These are phyloP conservation scores for Nineta flava DNA, from an alignment of 2,888 invertebrate genomes.

Conservation along the genomic window DNA sequence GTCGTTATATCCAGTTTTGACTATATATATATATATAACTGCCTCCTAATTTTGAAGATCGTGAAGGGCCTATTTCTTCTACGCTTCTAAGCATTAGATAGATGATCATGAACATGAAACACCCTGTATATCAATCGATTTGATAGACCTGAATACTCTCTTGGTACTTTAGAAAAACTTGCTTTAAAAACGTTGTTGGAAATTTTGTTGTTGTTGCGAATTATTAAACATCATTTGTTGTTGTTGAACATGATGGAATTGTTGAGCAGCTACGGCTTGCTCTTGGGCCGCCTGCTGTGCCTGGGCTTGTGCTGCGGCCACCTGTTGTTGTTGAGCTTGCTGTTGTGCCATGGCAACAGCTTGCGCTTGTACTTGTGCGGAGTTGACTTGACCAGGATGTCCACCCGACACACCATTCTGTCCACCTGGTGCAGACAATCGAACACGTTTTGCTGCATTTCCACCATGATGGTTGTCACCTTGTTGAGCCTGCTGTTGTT, in stretches of 20 bases:
- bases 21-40: too few relatives aligned
- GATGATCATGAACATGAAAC: too few relatives aligned
- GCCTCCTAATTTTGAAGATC: too few relatives aligned
- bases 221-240: constrained; percentile 59
- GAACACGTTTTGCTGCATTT: constrained; percentile 46
- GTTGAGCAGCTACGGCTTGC: constrained; percentile 24
- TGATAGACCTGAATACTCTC: too few relatives aligned
- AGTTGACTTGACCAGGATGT: constrained; percentile 26
- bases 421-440: constrained; percentile 37
- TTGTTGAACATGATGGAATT: constrained; percentile 32
- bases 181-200: constrained; percentile 49
- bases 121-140: too few relatives aligned
- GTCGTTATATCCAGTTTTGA: too few relatives aligned
- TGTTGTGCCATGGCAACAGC: constrained; percentile 4
- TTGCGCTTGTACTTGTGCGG: constrained; percentile 13
- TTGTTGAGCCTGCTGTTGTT: constrained; percentile 31
- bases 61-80: too few relatives aligned
- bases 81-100: too few relatives aligned
- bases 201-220: constrained; percentile 45
- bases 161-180: not conserved
- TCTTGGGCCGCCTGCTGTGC: constrained; percentile 18
- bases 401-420: constrained; percentile 5
- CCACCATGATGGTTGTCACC: constrained; percentile 37
- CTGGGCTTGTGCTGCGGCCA: constrained; percentile 20
- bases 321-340: constrained; percentile 17